Conservation (phyloP, 1,140 invertebrate species). For the Bemisia tabaci region DNA sequence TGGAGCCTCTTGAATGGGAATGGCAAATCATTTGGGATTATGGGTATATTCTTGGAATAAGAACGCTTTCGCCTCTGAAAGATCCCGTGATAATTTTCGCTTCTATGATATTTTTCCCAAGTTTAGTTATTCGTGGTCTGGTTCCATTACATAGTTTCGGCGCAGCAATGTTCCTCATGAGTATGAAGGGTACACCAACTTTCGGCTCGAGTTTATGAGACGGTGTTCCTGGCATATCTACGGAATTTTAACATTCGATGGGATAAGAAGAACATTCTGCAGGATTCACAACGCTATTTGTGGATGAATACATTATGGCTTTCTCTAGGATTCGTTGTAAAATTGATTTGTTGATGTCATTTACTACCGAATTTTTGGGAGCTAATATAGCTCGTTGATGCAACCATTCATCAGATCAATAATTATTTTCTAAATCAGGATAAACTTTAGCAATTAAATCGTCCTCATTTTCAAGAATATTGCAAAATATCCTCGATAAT, state of each 20-base stretch:
- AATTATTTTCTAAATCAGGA: constrained; percentile 1
- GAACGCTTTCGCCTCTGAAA: constrained; percentile 12
- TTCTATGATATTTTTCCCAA: constrained; percentile 25
- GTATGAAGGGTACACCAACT: constrained; percentile 31
- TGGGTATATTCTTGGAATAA: constrained; percentile 13
- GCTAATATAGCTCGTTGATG: constrained; percentile 29
- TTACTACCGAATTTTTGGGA: constrained; percentile 30
- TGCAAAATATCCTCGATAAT: neutral
- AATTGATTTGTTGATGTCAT: constrained; percentile 26
- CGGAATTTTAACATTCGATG: constrained; percentile 29
- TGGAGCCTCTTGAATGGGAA: constrained; percentile 23
- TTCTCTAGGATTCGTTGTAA: too few relatives aligned
- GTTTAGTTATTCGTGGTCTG: constrained; percentile 20
- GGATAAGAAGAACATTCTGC: constrained; percentile 27
- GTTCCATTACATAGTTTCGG: constrained; percentile 34
- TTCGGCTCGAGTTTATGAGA: constrained; percentile 24
- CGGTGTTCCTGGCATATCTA: constrained; percentile 27
- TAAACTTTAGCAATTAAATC: neutral
- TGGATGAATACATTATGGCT: constrained; percentile 26
- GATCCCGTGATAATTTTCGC: constrained; percentile 13
- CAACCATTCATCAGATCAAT: constrained; percentile 30
- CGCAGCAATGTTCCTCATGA: constrained; percentile 32
- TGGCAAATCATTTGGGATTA: constrained; percentile 13
- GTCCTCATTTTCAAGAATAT: neutral
- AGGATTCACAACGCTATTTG: constrained; percentile 25